Conservation (phyloP, 2,113 vertebrate genomes). For the Sander lucioperca region DNA sequence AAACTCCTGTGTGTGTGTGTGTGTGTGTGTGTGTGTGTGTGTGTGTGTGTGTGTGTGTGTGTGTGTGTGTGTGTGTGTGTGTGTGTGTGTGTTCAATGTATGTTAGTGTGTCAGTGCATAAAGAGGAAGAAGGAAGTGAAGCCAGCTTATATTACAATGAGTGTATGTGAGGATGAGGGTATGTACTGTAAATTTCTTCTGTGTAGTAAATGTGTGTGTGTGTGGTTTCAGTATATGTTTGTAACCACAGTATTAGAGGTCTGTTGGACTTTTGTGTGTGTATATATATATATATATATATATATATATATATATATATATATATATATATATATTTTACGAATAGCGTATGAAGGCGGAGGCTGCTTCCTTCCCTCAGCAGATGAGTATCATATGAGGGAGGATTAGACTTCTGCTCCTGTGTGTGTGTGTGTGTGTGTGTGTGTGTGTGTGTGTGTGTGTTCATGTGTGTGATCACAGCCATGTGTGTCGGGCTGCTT, state of each 20-base stretch:
- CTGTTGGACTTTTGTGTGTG: neutral
- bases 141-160: neutral
- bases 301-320: neutral
- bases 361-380: constrained; percentile 34
- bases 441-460: constrained; percentile 21
- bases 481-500: constrained; percentile 75
- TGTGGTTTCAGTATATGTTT: neutral
- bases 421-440: constrained; percentile 36
- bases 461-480: constrained; percentile 63
- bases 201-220: constrained; percentile 4
- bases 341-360: constrained; percentile 4
- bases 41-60: neutral
- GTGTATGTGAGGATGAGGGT: neutral
- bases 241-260: neutral
- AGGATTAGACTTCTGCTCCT: constrained; percentile 47
- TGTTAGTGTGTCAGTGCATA: constrained; percentile 21
- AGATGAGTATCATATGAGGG: constrained; percentile 59
- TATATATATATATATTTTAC: neutral
- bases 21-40: constrained; percentile 7
- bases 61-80: neutral
- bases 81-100: constrained; percentile 3
- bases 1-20: neutral
- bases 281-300: neutral
- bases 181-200: neutral
- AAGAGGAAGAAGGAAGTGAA: constrained; percentile 34